phyloP scores from a whole-genome alignment of 2,797 vertebrate genomes.

The Sandelia bainsii region DNA sequence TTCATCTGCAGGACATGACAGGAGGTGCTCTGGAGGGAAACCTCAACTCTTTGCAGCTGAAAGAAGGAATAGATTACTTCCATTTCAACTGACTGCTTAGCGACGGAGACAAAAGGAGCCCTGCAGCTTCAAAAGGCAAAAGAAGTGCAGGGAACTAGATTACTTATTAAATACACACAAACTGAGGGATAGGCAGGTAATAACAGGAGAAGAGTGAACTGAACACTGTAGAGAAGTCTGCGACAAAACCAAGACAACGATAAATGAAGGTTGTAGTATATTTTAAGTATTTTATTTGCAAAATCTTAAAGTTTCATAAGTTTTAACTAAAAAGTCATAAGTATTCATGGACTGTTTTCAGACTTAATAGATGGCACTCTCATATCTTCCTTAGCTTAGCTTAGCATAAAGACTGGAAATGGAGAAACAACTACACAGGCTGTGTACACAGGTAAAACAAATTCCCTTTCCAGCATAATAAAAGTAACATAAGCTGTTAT shows the following conservation, averaged over 20 bases:
- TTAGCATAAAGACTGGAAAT: too few species aligned
- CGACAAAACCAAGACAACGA: background rate
- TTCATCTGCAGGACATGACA: conserved; percentile 89
- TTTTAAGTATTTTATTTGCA: too few species aligned
- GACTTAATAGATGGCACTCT: too few species aligned
- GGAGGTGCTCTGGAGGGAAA: conserved; percentile 91
- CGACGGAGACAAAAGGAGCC: background rate
- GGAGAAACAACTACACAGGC: too few species aligned
- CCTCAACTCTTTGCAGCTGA: conserved; percentile 85
- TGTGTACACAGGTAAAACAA: too few species aligned
- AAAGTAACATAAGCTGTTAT: too few species aligned
- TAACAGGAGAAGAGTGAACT: background rate
- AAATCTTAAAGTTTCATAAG: background rate
- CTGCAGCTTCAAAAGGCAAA: conserved; percentile 21
- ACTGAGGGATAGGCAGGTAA: conserved; percentile 18
- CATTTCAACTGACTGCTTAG: conserved; percentile 80
- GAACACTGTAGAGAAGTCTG: background rate
- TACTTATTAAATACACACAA: background rate
- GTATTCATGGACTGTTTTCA: too few species aligned
- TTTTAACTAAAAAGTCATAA: too few species aligned
- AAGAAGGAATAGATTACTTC: conserved; percentile 82
- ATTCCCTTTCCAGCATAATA: too few species aligned
- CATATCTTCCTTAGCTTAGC: too few species aligned
- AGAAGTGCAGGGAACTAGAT: conserved; percentile 20
- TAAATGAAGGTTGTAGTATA: background rate